These are phyloP conservation scores for Acanthopleura granulata DNA, from an alignment of 2,888 invertebrate genomes.

Conservation along the genomic window DNA sequence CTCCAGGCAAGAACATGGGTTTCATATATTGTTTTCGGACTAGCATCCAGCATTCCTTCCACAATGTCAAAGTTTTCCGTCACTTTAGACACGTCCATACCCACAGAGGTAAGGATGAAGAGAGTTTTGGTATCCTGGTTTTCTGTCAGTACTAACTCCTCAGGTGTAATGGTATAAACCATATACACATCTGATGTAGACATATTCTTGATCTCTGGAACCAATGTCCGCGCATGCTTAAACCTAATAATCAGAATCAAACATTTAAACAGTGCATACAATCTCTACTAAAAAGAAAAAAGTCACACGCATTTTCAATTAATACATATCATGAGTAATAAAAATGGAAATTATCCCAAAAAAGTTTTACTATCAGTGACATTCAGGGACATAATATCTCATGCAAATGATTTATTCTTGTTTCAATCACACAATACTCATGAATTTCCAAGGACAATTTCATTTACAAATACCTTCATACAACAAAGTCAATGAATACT, in stretches of 20 bases:
- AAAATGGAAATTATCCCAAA: too few species aligned
- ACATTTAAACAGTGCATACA: background rate
- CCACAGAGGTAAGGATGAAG: constrained; percentile 1
- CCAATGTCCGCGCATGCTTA: background rate
- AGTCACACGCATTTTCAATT: too few species aligned
- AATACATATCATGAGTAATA: too few species aligned
- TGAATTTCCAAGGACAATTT: too few species aligned
- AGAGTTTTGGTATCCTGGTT: background rate
- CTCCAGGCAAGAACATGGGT: constrained; percentile 40
- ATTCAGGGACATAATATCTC: too few species aligned
- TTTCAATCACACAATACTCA: too few species aligned
- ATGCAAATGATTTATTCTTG: too few species aligned
- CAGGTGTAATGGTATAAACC: background rate
- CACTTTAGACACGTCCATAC: background rate
- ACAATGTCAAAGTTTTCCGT: constrained; percentile 19
- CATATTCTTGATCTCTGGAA: background rate
- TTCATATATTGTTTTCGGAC: constrained; percentile 22
- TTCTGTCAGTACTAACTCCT: background rate
- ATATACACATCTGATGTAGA: background rate
- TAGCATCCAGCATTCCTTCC: background rate
- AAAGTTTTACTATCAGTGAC: too few species aligned
- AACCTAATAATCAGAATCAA: background rate
- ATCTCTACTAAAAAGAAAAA: too few species aligned
- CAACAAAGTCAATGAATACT: too few species aligned
- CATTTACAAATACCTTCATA: too few species aligned